Percentiles rank a stretch among this genome's conserved stretches.
Conservation (phyloP, 2,113 vertebrate genomes). For the Psammodynastes pulverulentus region DNA sequence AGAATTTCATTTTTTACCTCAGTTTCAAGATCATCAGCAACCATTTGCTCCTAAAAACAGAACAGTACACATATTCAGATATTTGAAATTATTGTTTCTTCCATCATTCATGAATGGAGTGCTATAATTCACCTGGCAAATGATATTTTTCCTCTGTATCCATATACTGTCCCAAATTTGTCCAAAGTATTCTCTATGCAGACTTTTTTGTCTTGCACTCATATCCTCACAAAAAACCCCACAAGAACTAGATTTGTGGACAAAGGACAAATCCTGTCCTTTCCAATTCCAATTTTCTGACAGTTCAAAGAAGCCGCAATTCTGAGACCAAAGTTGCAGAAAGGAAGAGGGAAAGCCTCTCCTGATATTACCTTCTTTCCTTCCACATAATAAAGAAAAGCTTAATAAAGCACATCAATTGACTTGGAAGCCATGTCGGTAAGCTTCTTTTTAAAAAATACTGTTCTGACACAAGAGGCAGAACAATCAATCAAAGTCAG, state of each 20-base stretch:
- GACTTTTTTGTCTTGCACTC: neutral
- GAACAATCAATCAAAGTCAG: neutral
- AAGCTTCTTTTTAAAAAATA: neutral
- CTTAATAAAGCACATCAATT: neutral
- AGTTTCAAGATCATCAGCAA: constrained; percentile 82
- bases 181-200: neutral
- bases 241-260: neutral
- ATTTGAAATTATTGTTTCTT: neutral
- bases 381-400: neutral
- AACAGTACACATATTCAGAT: constrained; percentile 32
- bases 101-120: neutral
- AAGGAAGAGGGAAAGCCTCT: neutral
- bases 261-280: neutral
- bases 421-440: neutral
- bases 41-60: constrained; percentile 81
- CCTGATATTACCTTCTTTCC: neutral
- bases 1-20: constrained; percentile 73
- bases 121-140: neutral
- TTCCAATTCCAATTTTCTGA: neutral
- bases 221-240: neutral
- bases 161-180: neutral
- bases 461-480: neutral
- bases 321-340: neutral
- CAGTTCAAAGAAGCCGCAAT: neutral
- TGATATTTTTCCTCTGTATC: neutral